Percentiles rank a stretch among this genome's conserved stretches.
Evolutionary conservation across 53 echinoderm and acorn worm species (phyloP).

Genomic region (Arbacia lixula): DNA sequence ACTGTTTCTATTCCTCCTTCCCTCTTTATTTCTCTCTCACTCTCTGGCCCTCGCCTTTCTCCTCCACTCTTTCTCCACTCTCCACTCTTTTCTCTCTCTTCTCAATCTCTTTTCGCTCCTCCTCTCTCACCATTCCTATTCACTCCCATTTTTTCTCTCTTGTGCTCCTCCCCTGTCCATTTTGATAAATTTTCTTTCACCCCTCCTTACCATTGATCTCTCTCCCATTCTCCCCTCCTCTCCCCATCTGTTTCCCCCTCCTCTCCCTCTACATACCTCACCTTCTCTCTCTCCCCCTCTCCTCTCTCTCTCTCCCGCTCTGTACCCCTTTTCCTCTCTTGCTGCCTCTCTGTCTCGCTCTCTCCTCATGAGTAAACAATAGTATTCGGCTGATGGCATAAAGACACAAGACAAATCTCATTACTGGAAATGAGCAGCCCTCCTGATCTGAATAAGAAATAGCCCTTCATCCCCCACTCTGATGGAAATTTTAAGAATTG

Average conservation of each 20-base stretch:
- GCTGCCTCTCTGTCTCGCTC: not conserved
- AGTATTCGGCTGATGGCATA: too few relatives aligned
- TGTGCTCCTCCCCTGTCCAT: not conserved
- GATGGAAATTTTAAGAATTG: not conserved
- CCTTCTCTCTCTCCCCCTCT: not conserved
- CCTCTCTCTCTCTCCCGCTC: not conserved
- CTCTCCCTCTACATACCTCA: not conserved
- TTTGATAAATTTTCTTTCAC: not conserved
- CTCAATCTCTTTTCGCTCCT: not conserved
- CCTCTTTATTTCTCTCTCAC: too few relatives aligned
- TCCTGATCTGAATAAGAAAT: constrained; percentile 1
- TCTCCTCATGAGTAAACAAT: too few relatives aligned
- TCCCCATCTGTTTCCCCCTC: not conserved
- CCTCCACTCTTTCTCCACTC: too few relatives aligned
- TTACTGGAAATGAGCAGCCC: constrained; percentile 2
- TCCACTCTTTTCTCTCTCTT: not conserved
- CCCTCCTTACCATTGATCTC: not conserved
- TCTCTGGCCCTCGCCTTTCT: too few relatives aligned
- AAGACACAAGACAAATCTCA: constrained; percentile 28
- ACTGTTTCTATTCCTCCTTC: too few relatives aligned
- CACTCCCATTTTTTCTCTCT: not conserved
- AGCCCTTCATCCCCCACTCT: not conserved
- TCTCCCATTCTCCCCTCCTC: not conserved
- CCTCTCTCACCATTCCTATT: not conserved
- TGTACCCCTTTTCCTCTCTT: not conserved